Evolutionary conservation across 2,113 vertebrate species (phyloP).

Genomic region (Ceratotherium simum): DNA sequence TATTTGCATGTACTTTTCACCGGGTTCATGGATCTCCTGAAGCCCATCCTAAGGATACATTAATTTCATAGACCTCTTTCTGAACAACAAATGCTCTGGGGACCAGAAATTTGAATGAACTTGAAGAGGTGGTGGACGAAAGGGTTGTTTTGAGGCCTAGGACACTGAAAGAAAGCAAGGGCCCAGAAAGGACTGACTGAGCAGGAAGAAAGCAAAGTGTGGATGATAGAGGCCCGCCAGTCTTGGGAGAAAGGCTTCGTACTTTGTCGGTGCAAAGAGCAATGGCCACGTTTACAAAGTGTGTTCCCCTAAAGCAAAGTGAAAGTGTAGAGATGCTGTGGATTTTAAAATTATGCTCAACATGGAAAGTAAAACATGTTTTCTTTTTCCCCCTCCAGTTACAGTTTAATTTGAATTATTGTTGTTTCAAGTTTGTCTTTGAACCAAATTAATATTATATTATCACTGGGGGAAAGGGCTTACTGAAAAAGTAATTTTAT

Average conservation of each 20-base stretch:
- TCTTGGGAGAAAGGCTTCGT: accelerated
- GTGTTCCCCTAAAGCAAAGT: neutral
- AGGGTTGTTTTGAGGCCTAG: neutral
- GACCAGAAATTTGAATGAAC: neutral
- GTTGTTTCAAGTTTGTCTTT: neutral
- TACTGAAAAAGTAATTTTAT: neutral
- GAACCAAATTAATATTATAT: neutral
- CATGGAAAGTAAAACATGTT: neutral
- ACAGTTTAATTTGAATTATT: neutral
- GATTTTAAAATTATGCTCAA: neutral
- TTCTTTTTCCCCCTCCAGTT: neutral
- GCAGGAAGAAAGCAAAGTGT: neutral
- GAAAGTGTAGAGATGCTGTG: neutral
- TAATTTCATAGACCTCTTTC: neutral
- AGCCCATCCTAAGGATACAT: neutral
- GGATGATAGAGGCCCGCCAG: neutral
- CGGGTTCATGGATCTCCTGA: neutral
- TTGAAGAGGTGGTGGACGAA: neutral
- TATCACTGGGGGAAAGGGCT: neutral
- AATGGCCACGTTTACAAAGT: accelerated
- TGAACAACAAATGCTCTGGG: neutral
- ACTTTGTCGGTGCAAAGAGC: neutral
- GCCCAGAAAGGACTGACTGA: neutral
- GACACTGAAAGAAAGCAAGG: neutral
- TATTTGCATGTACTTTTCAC: neutral